Evolutionary conservation across 1,140 invertebrate genomes (phyloP).

Genomic region (Drosophila murphyi): DNA sequence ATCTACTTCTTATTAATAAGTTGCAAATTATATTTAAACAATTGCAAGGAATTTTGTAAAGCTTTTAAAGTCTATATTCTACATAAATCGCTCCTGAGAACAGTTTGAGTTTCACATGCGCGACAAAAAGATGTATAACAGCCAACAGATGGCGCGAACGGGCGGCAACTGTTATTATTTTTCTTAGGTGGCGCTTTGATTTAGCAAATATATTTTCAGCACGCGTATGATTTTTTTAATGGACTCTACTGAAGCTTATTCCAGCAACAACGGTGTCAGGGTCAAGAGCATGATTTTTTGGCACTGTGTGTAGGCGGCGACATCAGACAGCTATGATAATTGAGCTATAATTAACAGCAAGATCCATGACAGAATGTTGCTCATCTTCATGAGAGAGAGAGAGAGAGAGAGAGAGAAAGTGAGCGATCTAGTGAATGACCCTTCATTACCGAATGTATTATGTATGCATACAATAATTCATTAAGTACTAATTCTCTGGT

Average conservation of each 20-base stretch:
- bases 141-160: not conserved
- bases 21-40: too few relatives aligned
- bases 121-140: not conserved
- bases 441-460: too few relatives aligned
- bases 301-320: slow-evolving; percentile 15
- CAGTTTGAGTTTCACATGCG: not conserved
- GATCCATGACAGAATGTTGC: slow-evolving; percentile 17
- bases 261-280: slow-evolving; percentile 53
- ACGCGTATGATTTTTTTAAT: not conserved
- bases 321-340: slow-evolving; percentile 27
- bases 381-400: slow-evolving; percentile 4
- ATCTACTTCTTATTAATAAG: too few relatives aligned
- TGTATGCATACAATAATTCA: too few relatives aligned
- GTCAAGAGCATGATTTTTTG: slow-evolving; percentile 50
- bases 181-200: slow-evolving; percentile 18
- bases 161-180: not conserved
- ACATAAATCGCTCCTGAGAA: too few relatives aligned
- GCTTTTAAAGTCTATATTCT: too few relatives aligned
- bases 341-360: slow-evolving; percentile 50
- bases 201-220: not conserved
- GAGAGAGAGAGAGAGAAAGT: not conserved
- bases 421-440: not conserved
- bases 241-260: not conserved
- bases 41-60: not conserved
- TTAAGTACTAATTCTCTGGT: too few relatives aligned